These are phyloP conservation scores for Thereva unica DNA, from an alignment of 2,888 invertebrate genomes.

Conservation along the genomic window DNA sequence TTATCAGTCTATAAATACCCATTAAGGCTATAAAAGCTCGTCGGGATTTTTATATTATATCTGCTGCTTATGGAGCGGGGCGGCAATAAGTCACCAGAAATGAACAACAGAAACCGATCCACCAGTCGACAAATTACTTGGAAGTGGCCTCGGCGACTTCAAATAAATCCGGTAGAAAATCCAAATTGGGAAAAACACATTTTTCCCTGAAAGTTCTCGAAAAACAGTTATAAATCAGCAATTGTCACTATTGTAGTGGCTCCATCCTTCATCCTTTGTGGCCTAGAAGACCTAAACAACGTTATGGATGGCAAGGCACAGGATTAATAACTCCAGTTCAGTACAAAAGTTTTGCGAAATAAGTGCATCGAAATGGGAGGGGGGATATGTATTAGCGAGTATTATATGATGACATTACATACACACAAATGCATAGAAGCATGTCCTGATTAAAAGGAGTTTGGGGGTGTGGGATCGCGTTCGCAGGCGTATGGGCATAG, in stretches of 20 bases:
- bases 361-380: constrained; percentile 15
- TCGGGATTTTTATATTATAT: neutral
- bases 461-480: neutral
- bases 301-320: constrained; percentile 30
- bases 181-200: constrained; percentile 13
- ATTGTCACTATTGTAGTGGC: constrained; percentile 32
- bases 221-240: constrained; percentile 35
- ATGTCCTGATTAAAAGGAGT: neutral
- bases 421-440: neutral
- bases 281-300: constrained; percentile 18
- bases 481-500: neutral
- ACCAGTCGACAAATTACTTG: constrained; percentile 16
- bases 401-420: neutral
- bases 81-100: constrained; percentile 30
- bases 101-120: constrained; percentile 35
- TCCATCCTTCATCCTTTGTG: constrained; percentile 31
- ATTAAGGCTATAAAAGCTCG: constrained; percentile 30
- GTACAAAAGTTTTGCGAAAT: constrained; percentile 25
- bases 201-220: constrained; percentile 13
- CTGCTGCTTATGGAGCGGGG: neutral
- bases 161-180: constrained; percentile 5
- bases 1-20: constrained; percentile 31
- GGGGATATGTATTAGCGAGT: neutral
- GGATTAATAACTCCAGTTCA: constrained; percentile 32
- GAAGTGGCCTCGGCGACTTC: constrained; percentile 15